A percentile compares a stretch with the other conserved stretches of the same genome.
These are phyloP conservation scores for Cheilosia grossa DNA, from an alignment of 2,888 invertebrate genomes.

Conservation along the genomic window DNA sequence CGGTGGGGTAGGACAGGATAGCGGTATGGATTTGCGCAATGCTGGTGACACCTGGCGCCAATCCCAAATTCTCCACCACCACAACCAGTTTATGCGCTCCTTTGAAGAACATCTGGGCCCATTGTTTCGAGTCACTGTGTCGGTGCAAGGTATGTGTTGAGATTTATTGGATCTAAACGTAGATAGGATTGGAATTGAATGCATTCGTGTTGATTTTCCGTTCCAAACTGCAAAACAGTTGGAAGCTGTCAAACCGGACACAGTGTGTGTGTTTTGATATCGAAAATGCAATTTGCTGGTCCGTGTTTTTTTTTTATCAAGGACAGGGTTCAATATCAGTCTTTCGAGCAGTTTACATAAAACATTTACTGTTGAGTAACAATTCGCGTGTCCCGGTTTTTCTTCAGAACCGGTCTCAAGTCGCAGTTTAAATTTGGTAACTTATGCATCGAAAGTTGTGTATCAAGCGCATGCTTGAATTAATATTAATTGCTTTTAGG, in stretches of 20 bases:
- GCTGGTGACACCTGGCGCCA: slow-evolving; percentile 71
- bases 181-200: slow-evolving; percentile 15
- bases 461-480: too few relatives aligned
- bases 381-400: not conserved
- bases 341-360: slow-evolving; percentile 5
- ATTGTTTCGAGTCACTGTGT: slow-evolving; percentile 62
- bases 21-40: slow-evolving; percentile 57
- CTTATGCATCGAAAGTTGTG: too few relatives aligned
- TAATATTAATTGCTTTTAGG: too few relatives aligned
- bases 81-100: slow-evolving; percentile 25
- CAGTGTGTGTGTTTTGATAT: slow-evolving; percentile 15
- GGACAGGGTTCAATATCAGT: slow-evolving; percentile 56
- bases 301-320: slow-evolving; percentile 35
- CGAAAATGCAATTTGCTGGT: not conserved
- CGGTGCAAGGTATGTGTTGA: slow-evolving; percentile 23
- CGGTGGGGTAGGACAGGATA: slow-evolving; percentile 23
- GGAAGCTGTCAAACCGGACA: slow-evolving; percentile 57
- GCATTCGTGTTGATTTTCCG: slow-evolving; percentile 31
- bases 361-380: not conserved
- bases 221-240: slow-evolving; percentile 15
- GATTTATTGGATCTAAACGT: slow-evolving; percentile 56
- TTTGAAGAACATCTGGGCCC: slow-evolving; percentile 46
- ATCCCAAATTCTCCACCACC: slow-evolving; percentile 54
- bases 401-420: not conserved
- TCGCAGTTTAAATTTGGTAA: too few relatives aligned